A percentile compares a stretch with the other conserved stretches of the same genome.
phyloP scores from a whole-genome alignment of 2,113 vertebrate species.

The Vulpes vulpes region DNA sequence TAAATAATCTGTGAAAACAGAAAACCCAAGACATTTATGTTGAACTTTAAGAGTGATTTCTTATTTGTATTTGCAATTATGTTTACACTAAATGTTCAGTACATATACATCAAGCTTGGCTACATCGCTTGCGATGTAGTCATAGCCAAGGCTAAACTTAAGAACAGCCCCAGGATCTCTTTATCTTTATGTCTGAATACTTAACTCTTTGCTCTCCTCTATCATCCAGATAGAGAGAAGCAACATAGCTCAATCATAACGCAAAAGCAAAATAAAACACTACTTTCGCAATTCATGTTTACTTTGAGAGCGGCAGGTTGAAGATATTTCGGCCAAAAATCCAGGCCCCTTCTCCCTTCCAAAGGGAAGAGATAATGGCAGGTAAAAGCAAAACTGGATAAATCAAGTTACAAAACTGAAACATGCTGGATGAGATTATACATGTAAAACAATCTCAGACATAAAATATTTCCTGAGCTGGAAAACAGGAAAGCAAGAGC shows the following conservation, averaged over 20 bases:
- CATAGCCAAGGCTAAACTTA: background rate
- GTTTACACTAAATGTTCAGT: background rate
- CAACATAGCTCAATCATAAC: background rate
- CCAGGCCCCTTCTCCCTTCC: accelerated
- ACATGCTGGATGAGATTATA: background rate
- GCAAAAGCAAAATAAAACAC: background rate
- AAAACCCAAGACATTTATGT: background rate
- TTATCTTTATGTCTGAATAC: background rate
- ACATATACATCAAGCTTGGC: background rate
- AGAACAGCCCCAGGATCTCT: background rate
- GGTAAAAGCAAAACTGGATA: background rate
- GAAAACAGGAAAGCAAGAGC: background rate
- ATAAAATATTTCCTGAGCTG: background rate
- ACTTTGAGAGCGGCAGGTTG: background rate
- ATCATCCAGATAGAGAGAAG: background rate
- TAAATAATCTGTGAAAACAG: background rate
- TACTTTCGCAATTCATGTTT: background rate
- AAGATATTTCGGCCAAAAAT: background rate
- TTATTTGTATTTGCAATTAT: slow-evolving; percentile 16
- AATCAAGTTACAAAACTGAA: background rate
- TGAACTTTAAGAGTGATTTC: background rate
- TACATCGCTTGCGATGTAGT: background rate
- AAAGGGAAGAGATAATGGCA: background rate
- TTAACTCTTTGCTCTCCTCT: background rate
- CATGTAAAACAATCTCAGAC: background rate